Evolutionary conservation across 2,113 vertebrate species (phyloP), one percentile per base, ranked within the genome.

Genomic region (Cepphus grylle): DNA sequence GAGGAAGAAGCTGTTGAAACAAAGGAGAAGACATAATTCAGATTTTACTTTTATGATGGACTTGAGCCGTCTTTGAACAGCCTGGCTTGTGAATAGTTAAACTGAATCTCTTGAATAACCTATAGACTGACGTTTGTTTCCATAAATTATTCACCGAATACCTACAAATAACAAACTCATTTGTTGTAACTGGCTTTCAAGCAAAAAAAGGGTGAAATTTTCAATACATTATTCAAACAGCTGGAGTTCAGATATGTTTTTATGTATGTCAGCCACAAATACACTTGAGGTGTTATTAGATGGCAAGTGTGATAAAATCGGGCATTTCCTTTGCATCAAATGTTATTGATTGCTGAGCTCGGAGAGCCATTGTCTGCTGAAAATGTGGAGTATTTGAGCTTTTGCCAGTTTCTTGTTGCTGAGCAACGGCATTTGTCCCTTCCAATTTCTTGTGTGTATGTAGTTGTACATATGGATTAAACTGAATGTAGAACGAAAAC

Each of bases 321-420:
- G 91, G 82, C 81, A 97, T 92, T 96, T 96, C 83, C 96, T 96
- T 96, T 95, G 92, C 92, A 96, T 95, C 83, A 94, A 96, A 94
- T 42, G 78, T 74, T 95, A 95, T 97, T 96, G 97, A 97, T 95
- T 83, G 83, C 86, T 86, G 85, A 93, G 91, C 93, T 83, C 61
- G 5, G 90, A 93, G 78, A 94, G 82, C 78, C 78, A 94, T 95
- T 97, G 92, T 97, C 94, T 97, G 80, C 79, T 96, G 93, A 86
- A 94, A 95, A 94, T 38, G 43, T 90, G 83, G 78, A 95, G 88
- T 81, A 86, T 94, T 95, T 94, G 95, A 96, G 95, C 71, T 95
- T 81, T 90, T 96, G 94, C 95, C 97, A 95, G 83, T 91, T 97
- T 71, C 96, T 96, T 93, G 97, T 97, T 97, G 97, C 97, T 94